phyloP scores from a whole-genome alignment of 2,888 invertebrate genomes.

The Stramonita haemastoma region DNA sequence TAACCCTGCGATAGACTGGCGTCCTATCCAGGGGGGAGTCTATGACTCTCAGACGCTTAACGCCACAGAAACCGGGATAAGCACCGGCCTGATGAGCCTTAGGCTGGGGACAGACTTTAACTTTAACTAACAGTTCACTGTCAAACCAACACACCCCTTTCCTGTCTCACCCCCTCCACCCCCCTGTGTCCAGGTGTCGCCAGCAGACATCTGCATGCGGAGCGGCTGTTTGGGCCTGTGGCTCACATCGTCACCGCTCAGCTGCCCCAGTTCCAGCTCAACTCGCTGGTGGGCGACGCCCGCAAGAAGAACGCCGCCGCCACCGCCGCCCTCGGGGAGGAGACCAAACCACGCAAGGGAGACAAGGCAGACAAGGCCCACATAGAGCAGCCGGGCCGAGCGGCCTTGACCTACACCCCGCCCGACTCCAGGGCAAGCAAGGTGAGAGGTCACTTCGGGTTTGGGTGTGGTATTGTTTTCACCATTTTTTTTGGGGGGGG shows the following conservation, averaged over 20 bases:
- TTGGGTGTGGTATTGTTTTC: not conserved
- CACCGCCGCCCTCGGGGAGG: constrained; percentile 59
- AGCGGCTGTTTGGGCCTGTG: constrained; percentile 74
- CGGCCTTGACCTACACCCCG: constrained; percentile 66
- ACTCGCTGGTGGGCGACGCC: constrained; percentile 71
- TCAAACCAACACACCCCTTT: too few species aligned
- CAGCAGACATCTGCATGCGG: constrained; percentile 74
- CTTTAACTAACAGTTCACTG: too few species aligned
- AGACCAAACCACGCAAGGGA: constrained; percentile 66
- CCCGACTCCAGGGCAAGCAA: constrained; percentile 36
- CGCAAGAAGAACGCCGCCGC: constrained; percentile 70
- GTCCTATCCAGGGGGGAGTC: too few species aligned
- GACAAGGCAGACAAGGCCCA: constrained; percentile 64
- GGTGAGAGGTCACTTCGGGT: not conserved
- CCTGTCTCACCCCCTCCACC: too few species aligned
- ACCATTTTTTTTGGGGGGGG: not conserved
- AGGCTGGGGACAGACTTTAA: too few species aligned
- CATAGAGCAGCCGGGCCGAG: constrained; percentile 71
- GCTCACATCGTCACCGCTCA: constrained; percentile 64
- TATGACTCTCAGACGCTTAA: too few species aligned
- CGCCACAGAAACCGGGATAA: too few species aligned
- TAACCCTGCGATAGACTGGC: too few species aligned
- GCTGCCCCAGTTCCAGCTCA: constrained; percentile 64
- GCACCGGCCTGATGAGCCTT: too few species aligned
- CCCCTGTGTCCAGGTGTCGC: constrained; percentile 74